A percentile compares a stretch with the other conserved stretches of the same genome.
These are phyloP conservation scores for Hystrix cristata DNA, from an alignment of 2,113 vertebrate genomes.

Conservation along the genomic window DNA sequence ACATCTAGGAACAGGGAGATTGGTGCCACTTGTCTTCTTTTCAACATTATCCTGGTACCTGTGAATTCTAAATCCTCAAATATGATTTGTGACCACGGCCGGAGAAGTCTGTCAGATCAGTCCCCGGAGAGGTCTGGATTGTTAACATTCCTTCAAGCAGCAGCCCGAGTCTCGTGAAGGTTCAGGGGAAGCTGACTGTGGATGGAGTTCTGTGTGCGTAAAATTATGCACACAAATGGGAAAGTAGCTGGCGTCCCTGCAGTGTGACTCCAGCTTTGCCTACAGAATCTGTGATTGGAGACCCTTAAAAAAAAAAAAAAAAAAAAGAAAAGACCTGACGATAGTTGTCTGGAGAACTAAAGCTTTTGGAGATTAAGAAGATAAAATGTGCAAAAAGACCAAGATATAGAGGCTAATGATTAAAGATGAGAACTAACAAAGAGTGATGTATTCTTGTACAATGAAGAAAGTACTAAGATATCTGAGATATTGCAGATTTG, in stretches of 20 bases:
- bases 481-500: neutral
- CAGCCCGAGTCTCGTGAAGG: neutral
- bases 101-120: neutral
- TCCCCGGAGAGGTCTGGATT: neutral
- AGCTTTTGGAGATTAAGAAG: neutral
- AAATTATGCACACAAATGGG: neutral
- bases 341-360: neutral
- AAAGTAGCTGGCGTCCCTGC: neutral
- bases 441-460: neutral
- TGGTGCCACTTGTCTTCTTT: neutral
- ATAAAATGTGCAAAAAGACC: neutral
- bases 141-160: neutral
- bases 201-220: neutral
- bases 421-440: neutral
- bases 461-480: neutral
- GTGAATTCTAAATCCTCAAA: neutral
- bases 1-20: neutral
- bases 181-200: neutral
- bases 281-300: neutral
- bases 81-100: neutral
- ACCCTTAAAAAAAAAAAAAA: no score
- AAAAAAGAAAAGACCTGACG: neutral
- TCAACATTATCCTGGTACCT: neutral
- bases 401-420: neutral
- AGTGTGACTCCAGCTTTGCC: neutral